Conservation (phyloP, 1,140 invertebrate genomes). For the Cotesia chilonis region DNA sequence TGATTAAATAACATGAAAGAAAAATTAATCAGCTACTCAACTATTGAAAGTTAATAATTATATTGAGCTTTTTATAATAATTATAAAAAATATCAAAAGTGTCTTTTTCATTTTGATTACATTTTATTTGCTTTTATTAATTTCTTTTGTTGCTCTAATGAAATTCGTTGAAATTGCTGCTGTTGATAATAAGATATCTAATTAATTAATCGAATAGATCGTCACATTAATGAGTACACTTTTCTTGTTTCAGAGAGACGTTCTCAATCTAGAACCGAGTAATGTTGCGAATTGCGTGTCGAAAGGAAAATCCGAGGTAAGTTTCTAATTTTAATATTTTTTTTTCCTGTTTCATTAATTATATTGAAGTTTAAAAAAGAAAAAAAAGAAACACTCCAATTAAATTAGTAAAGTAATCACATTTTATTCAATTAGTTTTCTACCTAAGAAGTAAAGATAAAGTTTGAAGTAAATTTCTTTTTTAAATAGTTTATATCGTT, state of each 20-base stretch:
- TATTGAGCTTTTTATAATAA: neutral
- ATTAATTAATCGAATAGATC: conserved; percentile 29
- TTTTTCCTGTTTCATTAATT: neutral
- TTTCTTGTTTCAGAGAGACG: conserved; percentile 75
- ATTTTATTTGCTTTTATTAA: too few species aligned
- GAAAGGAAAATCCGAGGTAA: conserved; percentile 86
- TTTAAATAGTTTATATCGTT: too few species aligned
- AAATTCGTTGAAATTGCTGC: conserved; percentile 8
- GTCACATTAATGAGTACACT: conserved; percentile 24
- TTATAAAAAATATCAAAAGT: too few species aligned
- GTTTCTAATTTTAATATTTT: conserved; percentile 44
- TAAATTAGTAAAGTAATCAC: neutral
- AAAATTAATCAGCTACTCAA: neutral
- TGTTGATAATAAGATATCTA: conserved; percentile 14
- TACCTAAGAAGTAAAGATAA: too few species aligned
- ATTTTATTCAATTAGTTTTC: too few species aligned
- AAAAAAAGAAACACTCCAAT: neutral
- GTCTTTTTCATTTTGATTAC: neutral
- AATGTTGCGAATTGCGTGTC: conserved; percentile 82
- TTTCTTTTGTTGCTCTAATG: conserved; percentile 5
- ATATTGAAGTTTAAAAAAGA: conserved; percentile 6
- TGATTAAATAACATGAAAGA: too few species aligned
- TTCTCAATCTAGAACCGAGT: conserved; percentile 77
- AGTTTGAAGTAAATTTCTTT: too few species aligned
- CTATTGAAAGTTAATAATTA: conserved; percentile 5